A percentile compares a stretch with the other conserved stretches of the same genome.
These are phyloP conservation scores for Napeogenes sylphis DNA, from an alignment of 2,888 invertebrate genomes.

Conservation along the genomic window DNA sequence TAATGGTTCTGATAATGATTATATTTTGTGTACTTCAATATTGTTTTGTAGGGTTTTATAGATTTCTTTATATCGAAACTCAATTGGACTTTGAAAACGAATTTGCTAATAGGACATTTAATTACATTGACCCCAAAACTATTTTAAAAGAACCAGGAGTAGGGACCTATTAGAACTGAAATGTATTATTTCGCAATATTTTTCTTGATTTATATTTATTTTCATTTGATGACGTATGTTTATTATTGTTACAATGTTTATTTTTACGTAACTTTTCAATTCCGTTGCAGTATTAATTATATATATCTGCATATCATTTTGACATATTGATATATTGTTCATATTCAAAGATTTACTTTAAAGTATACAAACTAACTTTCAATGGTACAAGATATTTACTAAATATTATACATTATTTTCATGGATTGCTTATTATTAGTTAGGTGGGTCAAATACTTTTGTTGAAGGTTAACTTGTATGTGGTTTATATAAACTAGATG, in stretches of 20 bases:
- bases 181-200: background rate
- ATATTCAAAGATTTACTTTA: too few relatives aligned
- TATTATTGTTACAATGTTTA: background rate
- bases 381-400: too few relatives aligned
- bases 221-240: background rate
- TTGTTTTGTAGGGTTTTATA: conserved; percentile 1
- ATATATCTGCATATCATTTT: too few relatives aligned
- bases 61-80: background rate
- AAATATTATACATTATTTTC: too few relatives aligned
- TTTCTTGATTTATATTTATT: conserved; percentile 1
- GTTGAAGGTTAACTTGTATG: too few relatives aligned
- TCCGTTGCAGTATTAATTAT: too few relatives aligned
- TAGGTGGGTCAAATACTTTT: too few relatives aligned
- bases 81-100: background rate
- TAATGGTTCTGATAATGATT: background rate
- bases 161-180: background rate
- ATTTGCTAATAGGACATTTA: background rate
- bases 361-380: too few relatives aligned
- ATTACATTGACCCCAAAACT: background rate
- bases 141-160: background rate
- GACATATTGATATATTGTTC: too few relatives aligned
- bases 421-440: too few relatives aligned
- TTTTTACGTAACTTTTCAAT: background rate
- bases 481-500: too few relatives aligned
- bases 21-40: background rate